phyloP scores from a whole-genome alignment of 2,113 vertebrate genomes.

The Phoenicopterus ruber region DNA sequence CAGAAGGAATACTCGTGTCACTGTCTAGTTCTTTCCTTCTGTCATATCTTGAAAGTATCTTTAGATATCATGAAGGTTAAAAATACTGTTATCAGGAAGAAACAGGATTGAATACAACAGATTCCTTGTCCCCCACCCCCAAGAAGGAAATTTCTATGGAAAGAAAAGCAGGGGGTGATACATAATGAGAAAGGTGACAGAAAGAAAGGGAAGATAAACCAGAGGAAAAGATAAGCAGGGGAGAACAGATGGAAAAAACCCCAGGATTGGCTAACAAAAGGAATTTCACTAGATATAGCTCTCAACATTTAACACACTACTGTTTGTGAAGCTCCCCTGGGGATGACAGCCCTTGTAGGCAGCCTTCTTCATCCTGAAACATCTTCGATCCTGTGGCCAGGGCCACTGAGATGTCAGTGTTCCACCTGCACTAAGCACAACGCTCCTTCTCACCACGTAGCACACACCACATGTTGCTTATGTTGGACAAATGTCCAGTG shows the following conservation, averaged over 20 bases:
- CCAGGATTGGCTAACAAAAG: neutral
- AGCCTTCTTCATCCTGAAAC: neutral
- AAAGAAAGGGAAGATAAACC: neutral
- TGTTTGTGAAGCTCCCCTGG: neutral
- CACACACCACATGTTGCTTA: rapidly evolving
- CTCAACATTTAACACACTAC: neutral
- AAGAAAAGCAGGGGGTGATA: neutral
- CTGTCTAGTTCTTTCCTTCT: neutral
- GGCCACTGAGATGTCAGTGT: neutral
- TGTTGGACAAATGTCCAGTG: neutral
- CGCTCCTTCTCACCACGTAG: neutral
- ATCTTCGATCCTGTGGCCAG: neutral
- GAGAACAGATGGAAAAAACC: neutral
- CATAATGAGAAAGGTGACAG: neutral
- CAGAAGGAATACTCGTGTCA: neutral
- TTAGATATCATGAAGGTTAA: neutral
- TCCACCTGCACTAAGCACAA: neutral
- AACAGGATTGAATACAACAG: neutral
- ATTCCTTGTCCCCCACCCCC: neutral
- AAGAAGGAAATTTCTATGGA: neutral
- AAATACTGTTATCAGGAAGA: neutral
- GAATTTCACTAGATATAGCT: neutral
- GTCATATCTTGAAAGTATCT: neutral
- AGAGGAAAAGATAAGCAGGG: neutral
- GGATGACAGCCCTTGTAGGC: neutral